Conservation (phyloP, 2,888 invertebrate genomes). For the Cephus runcator region DNA sequence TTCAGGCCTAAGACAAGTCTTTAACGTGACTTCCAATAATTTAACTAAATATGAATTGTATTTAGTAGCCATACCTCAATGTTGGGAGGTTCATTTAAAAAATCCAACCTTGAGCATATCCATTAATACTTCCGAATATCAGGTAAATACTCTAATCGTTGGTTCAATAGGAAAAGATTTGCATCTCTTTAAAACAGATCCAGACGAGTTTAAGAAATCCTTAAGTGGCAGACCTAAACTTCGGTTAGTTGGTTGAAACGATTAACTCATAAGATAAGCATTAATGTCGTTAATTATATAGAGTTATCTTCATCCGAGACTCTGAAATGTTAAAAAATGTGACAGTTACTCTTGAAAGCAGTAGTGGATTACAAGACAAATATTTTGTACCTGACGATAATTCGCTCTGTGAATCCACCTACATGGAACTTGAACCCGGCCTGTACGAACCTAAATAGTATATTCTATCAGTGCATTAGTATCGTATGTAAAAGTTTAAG, state of each 20-base stretch:
- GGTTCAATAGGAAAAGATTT: slow-evolving; percentile 63
- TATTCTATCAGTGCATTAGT: not conserved
- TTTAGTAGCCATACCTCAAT: slow-evolving; percentile 55
- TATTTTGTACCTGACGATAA: slow-evolving; percentile 69
- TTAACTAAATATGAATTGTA: slow-evolving; percentile 51
- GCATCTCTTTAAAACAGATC: slow-evolving; percentile 69
- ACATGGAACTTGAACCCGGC: slow-evolving; percentile 72
- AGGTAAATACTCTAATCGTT: slow-evolving; percentile 65
- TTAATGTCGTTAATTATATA: slow-evolving; percentile 32
- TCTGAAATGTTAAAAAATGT: slow-evolving; percentile 52
- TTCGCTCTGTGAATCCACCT: slow-evolving; percentile 70
- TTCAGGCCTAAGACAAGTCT: slow-evolving; percentile 49
- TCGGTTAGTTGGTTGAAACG: slow-evolving; percentile 64
- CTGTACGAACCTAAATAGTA: slow-evolving; percentile 60
- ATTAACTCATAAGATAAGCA: not conserved
- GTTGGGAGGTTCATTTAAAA: slow-evolving; percentile 52
- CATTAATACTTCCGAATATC: slow-evolving; percentile 50
- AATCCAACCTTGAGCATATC: slow-evolving; percentile 45
- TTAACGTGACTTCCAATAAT: slow-evolving; percentile 58
- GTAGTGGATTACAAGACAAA: slow-evolving; percentile 66
- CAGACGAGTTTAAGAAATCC: slow-evolving; percentile 71
- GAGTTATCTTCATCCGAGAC: slow-evolving; percentile 59
- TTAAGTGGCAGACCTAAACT: slow-evolving; percentile 73
- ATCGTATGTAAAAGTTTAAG: not conserved
- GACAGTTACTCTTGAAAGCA: slow-evolving; percentile 54